Conservation (phyloP, 2,888 invertebrate genomes). For the Nemotelus nigrinus region DNA sequence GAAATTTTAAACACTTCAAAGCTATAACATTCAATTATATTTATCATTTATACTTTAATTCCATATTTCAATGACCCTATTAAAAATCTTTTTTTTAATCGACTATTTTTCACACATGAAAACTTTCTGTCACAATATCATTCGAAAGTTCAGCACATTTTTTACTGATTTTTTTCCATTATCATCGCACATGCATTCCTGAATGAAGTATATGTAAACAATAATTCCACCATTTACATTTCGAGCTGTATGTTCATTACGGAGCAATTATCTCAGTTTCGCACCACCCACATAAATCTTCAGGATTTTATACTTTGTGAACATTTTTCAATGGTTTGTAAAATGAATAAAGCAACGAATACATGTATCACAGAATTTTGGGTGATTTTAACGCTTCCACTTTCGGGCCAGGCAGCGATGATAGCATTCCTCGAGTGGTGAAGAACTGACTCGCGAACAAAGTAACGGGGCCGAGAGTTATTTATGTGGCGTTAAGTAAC, state of each 20-base stretch:
- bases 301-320: constrained; percentile 33
- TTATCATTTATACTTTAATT: too few species aligned
- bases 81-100: too few species aligned
- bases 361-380: constrained; percentile 37
- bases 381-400: constrained; percentile 16
- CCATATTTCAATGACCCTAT: too few species aligned
- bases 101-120: too few species aligned
- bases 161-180: too few species aligned
- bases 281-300: constrained; percentile 35
- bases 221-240: too few species aligned
- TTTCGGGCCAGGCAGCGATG: background rate
- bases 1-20: too few species aligned
- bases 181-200: too few species aligned
- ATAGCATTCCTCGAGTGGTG: background rate
- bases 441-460: background rate
- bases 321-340: constrained; percentile 43
- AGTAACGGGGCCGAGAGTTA: background rate
- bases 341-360: constrained; percentile 33
- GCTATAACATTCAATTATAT: too few species aligned
- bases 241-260: constrained; percentile 26
- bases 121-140: too few species aligned
- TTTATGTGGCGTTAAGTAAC: constrained; percentile 25
- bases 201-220: too few species aligned
- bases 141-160: too few species aligned
- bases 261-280: constrained; percentile 35